Evolutionary conservation across 2,797 vertebrate genomes (phyloP), one percentile per base, ranked within the genome.

Genomic region (Scolopax rusticola): DNA sequence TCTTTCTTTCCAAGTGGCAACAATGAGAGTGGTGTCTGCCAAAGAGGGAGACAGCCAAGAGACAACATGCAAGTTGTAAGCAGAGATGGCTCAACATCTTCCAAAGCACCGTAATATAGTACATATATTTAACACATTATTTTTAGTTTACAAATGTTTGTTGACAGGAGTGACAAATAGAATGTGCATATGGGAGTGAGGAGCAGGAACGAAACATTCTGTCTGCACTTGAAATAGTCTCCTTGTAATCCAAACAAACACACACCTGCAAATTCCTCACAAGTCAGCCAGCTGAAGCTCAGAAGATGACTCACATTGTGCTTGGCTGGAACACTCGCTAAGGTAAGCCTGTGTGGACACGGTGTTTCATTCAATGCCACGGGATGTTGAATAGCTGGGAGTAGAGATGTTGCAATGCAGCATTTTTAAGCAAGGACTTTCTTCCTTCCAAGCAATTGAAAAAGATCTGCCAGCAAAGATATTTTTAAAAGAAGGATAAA

Each of bases 121-220:
- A 47, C 3, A 4, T 89, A 80, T 85, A 92, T 92, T 93, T 93
- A 93, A 88, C 64, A 81, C 38, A 59, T 84, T 82, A 80, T 90
- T 93, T 97, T 95, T 90, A 89, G 92, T 93, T 96, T 93, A 92
- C 90, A 95, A 96, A 90, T 74, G 38, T 93, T 95, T 90, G 84
- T 94, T 93, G 84, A 95, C 75, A 75, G 61, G 71, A 92, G n/a
- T 89, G 78, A 74, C 86, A 92, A 94, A 95, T 89, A 82, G 30
- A 80, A 87, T 30, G 60, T 17, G 27, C n/a, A 16, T 71, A 75
- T 59, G 73, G 47, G 43, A 77, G 50, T 7, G 69, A 88, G 75
- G 33, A 88, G 24, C 84, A 90, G 84, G 86, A 95, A 74, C 6
- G 41, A 95, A 95, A 93, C 86, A 85, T 92, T 91, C 93, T 87